Percentiles rank a stretch among this genome's conserved stretches.
These are phyloP conservation scores for Struthidea cinerea DNA, from an alignment of 2,113 vertebrate genomes.

Conservation along the genomic window DNA sequence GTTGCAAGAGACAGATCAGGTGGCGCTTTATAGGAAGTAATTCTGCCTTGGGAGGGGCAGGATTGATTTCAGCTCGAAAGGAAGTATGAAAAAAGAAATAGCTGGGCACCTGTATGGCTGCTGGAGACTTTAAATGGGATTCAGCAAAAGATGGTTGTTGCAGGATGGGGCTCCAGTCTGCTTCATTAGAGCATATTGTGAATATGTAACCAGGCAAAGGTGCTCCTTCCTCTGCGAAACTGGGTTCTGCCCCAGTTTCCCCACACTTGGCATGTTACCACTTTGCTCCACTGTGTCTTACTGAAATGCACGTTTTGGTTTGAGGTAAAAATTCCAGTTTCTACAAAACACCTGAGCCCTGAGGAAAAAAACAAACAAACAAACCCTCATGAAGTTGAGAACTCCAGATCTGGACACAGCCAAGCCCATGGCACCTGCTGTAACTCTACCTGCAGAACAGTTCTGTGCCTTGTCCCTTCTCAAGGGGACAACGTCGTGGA, in stretches of 20 bases:
- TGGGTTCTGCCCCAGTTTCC: not conserved
- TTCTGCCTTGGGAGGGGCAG: not conserved
- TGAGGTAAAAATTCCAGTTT: not conserved
- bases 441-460: not conserved
- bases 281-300: not conserved
- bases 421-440: not conserved
- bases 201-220: not conserved
- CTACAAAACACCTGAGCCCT: not conserved
- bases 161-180: not conserved
- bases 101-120: not conserved
- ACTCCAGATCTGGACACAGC: not conserved
- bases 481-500: rapidly evolving
- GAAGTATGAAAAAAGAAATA: not conserved
- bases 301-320: rapidly evolving
- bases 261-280: rapidly evolving
- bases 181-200: not conserved
- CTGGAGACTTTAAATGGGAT: not conserved
- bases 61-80: not conserved
- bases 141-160: not conserved
- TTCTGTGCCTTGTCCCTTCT: not conserved
- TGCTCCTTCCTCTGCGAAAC: not conserved
- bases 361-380: not conserved
- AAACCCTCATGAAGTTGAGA: not conserved
- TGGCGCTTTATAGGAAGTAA: not conserved
- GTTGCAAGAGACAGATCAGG: not conserved